Evolutionary conservation across 2,797 vertebrate species (phyloP).

Genomic region (Sebastes minor): DNA sequence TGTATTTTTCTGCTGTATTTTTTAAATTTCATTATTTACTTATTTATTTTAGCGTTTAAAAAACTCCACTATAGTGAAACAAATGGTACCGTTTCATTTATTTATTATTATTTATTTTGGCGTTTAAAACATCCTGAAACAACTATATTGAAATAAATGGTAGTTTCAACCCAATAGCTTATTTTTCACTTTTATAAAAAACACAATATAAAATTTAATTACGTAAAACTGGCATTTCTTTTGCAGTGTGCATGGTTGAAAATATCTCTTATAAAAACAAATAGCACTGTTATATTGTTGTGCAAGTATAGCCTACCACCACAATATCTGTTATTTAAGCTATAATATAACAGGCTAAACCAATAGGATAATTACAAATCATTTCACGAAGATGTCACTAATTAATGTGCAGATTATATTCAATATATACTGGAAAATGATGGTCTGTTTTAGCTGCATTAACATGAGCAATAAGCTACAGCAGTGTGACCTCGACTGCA

Average conservation of each 20-base stretch:
- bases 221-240: background rate
- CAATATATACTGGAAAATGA: background rate
- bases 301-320: background rate
- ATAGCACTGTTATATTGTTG: background rate
- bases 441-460: background rate
- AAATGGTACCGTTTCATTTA: background rate
- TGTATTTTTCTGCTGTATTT: background rate
- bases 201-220: background rate
- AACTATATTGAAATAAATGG: background rate
- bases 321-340: background rate
- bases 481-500: conserved; percentile 10
- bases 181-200: background rate
- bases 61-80: background rate
- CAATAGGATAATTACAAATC: background rate
- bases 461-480: background rate
- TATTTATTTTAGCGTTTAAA: background rate
- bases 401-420: background rate
- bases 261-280: background rate
- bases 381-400: background rate
- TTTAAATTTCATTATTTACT: background rate
- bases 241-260: background rate
- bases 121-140: background rate
- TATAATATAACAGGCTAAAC: background rate
- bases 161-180: background rate
- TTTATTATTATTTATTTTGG: background rate